Base-by-base conservation (phyloP, 2,888 invertebrate species). In the Leptopilina drosophilae region DNA sequence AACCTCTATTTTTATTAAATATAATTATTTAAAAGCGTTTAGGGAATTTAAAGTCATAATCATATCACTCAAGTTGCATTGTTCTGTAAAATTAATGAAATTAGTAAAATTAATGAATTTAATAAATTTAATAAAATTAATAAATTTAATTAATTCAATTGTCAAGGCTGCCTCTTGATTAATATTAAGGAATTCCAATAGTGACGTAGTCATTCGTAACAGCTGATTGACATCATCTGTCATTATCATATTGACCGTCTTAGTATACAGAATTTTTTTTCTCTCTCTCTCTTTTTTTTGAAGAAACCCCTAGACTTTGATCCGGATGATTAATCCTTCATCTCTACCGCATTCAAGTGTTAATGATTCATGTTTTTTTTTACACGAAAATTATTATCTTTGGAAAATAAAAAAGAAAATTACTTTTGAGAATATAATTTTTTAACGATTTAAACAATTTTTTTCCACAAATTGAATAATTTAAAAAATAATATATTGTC, bases 191-290 rank as follows among this genome's bases (percentile, higher is more conserved):
- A 56, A 26, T 53, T 20, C 42, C 66, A 49, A 12, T 67, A 2
- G 7, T 73, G 73, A 40, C 56, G n/a, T 73, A 40, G 33, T 73
- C 73, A 73, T 33, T 73, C 5, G 46, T 56, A 89, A 89, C 89
- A 89, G 88, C 85, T 89, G 88, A 89, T 86, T 85, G 80, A 82
- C 85, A 84, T 83, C 82, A 80, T 78, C 80, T 85, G 81, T 75
- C 73, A 56, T 73, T 73, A 73, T 53, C 15, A 73, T 49, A 14
- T 53, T 56, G 8, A 73, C n/a, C 26, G 26, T 33, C 12, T 49
- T 49, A 20, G 1, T 20, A 20, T 20, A 42, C 42, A 42, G 7
- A 42, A 42, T 49, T 49, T 49, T 49, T 49, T 49, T 12, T 49
- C 9, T 46, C 9, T 46, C 9, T 49, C 9, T 46, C 2, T 46